Percentiles rank a stretch among this genome's conserved stretches.
phyloP scores from a whole-genome alignment of 2,113 vertebrate species.

The Sakesphorus luctuosus region DNA sequence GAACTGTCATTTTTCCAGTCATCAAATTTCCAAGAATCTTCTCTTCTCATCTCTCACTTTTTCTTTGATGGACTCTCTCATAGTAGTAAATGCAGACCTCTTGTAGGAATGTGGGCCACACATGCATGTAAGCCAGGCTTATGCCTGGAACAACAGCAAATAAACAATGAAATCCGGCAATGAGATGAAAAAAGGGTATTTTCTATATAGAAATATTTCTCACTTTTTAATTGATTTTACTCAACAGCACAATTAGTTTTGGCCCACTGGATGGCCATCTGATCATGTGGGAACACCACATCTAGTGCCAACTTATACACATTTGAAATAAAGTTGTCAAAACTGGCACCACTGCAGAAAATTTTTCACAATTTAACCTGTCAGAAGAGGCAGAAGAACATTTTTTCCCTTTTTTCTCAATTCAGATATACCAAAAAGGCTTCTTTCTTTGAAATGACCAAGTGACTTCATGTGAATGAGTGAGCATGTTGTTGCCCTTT shows the following conservation, averaged over 20 bases:
- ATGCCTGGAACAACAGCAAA: conserved; percentile 43
- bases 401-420: not conserved
- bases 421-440: not conserved
- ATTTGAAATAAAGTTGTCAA: not conserved
- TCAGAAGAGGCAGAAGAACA: not conserved
- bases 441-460: not conserved
- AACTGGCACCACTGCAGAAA: not conserved
- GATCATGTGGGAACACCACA: not conserved
- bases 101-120: conserved; percentile 44
- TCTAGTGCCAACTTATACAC: not conserved
- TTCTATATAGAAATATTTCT: not conserved
- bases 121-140: conserved; percentile 20
- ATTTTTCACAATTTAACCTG: not conserved
- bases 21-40: conserved; percentile 63
- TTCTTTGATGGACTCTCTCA: conserved; percentile 63
- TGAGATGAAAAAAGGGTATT: not conserved
- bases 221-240: not conserved
- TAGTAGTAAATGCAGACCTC: conserved; percentile 52
- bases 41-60: conserved; percentile 50
- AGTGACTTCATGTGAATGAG: not conserved
- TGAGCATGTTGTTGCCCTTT: not conserved
- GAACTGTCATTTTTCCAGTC: conserved; percentile 65
- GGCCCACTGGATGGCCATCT: not conserved
- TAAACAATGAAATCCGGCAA: conserved; percentile 37
- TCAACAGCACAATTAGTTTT: not conserved